Evolutionary conservation across 2,113 vertebrate species (phyloP), one percentile per base, ranked within the genome.

Genomic region (Taxidea taxus): DNA sequence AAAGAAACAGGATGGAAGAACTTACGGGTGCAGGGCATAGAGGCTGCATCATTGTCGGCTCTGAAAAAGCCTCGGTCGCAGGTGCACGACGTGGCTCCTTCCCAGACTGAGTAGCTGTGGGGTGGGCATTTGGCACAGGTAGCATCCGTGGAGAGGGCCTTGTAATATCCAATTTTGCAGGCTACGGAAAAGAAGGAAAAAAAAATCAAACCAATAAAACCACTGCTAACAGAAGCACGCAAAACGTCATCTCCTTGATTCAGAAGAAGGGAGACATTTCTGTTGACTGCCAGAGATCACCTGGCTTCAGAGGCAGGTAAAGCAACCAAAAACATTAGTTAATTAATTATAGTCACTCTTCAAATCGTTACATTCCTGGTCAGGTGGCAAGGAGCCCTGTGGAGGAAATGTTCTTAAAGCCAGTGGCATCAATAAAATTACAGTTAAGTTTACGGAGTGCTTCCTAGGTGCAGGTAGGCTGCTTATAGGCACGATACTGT

Each of bases 11-110:
- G 31, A 88, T 60, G 77, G 16, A 85, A n/a, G 92, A 86, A 99
- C 99, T 99, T 99, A 99, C 99, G 99, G 70, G 99, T 99, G 98
- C 99, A 99, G 95, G 99, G 99, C 99, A 99, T 99, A 85, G 99
- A 99, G 2, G 99, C 99, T 0, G 99, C 99, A 68, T 99, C 99
- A 0, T 98, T 99, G 90, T 99, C 99, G 0, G 99, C 99, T 95
- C 99, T 99, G 98, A 99, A 99, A 97, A 99, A 99, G 96, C 99
- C 99, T 77, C 99, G 99, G 81, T 99, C 99, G 21, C 99, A 99
- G 98, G 98, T 99, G 95, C 99, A 99, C 15, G 99, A 99, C 20
- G 99, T 99, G 96, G 99, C 99, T 78, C 99, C 99, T 98, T 99
- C 99, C 98, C 99, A 99, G 97, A 99, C 98, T 12, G 99, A 99